These are phyloP conservation scores for Ctenodactylus gundi DNA, from an alignment of 2,113 vertebrate species.

Conservation along the genomic window DNA sequence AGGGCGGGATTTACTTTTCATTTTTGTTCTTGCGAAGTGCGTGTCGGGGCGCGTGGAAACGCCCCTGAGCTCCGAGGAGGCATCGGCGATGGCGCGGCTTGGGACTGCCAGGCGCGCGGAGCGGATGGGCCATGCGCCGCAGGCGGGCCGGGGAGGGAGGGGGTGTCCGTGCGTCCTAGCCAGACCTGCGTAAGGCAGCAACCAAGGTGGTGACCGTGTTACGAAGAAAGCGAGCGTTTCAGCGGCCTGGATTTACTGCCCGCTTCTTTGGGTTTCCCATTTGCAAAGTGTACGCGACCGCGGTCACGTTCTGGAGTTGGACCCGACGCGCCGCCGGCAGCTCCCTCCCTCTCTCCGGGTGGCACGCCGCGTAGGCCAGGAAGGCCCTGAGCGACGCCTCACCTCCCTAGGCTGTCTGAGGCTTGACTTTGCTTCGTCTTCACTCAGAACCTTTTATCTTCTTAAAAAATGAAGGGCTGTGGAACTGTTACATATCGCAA, in stretches of 20 bases:
- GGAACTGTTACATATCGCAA: not conserved
- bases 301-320: not conserved
- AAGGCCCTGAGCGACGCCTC: not conserved
- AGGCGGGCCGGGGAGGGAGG: not conserved
- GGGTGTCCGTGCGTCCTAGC: not conserved
- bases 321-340: not conserved
- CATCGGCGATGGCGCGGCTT: not conserved
- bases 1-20: not conserved
- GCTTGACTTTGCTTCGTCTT: not conserved
- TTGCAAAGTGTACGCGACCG: not conserved
- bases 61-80: not conserved
- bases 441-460: not conserved
- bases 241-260: not conserved
- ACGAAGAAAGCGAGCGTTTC: not conserved
- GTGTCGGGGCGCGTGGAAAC: not conserved
- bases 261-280: not conserved
- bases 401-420: not conserved
- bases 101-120: not conserved
- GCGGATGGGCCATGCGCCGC: not conserved
- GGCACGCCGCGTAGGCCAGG: not conserved
- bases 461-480: not conserved
- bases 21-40: not conserved
- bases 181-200: not conserved
- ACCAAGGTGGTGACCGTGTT: not conserved
- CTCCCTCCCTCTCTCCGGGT: not conserved